phyloP scores from a whole-genome alignment of 2,888 invertebrate genomes.

The Branchellion lobata region DNA sequence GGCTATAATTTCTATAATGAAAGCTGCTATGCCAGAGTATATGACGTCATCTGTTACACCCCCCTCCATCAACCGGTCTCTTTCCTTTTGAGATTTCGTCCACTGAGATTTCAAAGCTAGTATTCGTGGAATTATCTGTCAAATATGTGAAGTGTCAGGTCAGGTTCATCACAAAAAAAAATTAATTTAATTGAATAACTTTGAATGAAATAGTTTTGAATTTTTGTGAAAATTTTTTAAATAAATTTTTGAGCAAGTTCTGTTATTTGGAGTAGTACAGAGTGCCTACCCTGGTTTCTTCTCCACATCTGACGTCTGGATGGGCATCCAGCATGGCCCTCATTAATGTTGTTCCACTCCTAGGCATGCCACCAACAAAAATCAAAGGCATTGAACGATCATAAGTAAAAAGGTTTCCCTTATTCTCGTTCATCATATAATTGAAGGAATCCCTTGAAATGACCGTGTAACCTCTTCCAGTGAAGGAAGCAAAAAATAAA shows the following conservation, averaged over 20 bases:
- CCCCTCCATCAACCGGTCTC: slow-evolving; percentile 56
- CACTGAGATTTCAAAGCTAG: slow-evolving; percentile 92
- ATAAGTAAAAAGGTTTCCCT: slow-evolving; percentile 63
- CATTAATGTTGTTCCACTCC: slow-evolving; percentile 95
- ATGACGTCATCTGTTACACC: slow-evolving; percentile 82
- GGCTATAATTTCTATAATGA: slow-evolving; percentile 80
- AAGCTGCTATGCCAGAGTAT: slow-evolving; percentile 92
- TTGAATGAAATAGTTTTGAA: too few species aligned
- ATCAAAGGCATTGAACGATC: slow-evolving; percentile 82
- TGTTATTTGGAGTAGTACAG: neutral
- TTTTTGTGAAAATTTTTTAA: neutral
- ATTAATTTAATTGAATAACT: neutral
- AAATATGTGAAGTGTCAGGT: too few species aligned
- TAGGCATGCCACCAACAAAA: slow-evolving; percentile 85
- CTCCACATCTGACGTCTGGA: slow-evolving; percentile 92
- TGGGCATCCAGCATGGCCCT: slow-evolving; percentile 97
- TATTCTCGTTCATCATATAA: slow-evolving; percentile 6
- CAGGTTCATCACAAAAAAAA: neutral
- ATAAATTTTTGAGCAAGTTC: neutral
- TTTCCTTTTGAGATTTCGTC: slow-evolving; percentile 74
- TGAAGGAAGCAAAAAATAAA: neutral
- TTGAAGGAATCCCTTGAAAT: slow-evolving; percentile 12
- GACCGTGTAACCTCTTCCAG: neutral
- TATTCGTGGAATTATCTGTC: slow-evolving; percentile 89
- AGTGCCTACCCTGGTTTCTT: slow-evolving; percentile 88